Base-by-base conservation (phyloP, 1,140 invertebrate species). In the Macrosteles quadrilineatus region DNA sequence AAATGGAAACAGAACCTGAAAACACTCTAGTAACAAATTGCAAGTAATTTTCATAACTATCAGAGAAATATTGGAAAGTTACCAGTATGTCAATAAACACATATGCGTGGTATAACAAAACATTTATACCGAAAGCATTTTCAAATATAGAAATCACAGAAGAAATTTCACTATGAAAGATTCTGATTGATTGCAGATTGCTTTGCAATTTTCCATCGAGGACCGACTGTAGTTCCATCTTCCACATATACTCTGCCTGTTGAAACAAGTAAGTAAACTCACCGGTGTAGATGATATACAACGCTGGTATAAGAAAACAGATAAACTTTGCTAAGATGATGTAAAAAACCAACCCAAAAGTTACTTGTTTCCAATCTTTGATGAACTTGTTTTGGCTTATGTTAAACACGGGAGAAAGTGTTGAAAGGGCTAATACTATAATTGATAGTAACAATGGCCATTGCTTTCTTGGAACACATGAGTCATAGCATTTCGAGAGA, bases 131-230 rank as follows among this genome's bases (percentile, higher is more conserved):
- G 25, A 59, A 59, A 25, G 55, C 21, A 2, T 12, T 25, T 30
- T 59, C 27, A 29, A 59, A 59, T 11, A 29, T 30, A 9, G 9
- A 25, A 12, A 59, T 27, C 2, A 23, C 23, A 14, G 55, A 59
- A 27, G 55, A 59, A 9, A 59, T 59, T 27, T 59, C 55, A 27
- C 14, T 14, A n/a, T 59, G 55, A 29, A 59, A 59, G n/a, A 59
- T 59, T 59, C 55, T 59, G 12, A 30, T 30, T 14, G 55, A 23
- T n/a, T 59, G 55, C 2, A 59, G 27, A 27, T 12, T 59, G 23
- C 6, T 27, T 2, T 59, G 2, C 4, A 59, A n/a, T 3, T 29
- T 25, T 29, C 21, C 55, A 11, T 2, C 9, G 4, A 59, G 27
- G 6, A 59, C 12, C 4, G 21, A 25, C 6, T 9, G 4, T 6